These are phyloP conservation scores for Acanthosoma haemorrhoidale DNA, from an alignment of 2,888 invertebrate species.

Conservation along the genomic window DNA sequence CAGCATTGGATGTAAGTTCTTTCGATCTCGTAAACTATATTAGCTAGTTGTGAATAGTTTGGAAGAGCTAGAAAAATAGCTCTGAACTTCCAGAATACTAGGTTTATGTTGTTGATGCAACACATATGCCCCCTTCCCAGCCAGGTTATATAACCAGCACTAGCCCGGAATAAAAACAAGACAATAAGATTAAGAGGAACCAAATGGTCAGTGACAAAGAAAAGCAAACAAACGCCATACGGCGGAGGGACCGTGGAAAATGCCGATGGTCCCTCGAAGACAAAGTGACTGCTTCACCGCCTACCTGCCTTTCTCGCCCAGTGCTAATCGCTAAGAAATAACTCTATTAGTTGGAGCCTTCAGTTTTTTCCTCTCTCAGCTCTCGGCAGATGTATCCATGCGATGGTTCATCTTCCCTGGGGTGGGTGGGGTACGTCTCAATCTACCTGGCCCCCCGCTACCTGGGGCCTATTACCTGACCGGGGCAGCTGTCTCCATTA, in stretches of 20 bases:
- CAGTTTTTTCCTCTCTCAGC: neutral
- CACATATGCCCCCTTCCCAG: too few relatives aligned
- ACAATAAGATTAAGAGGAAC: neutral
- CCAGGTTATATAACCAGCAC: too few relatives aligned
- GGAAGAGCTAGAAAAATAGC: too few relatives aligned
- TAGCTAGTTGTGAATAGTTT: too few relatives aligned
- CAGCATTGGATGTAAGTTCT: too few relatives aligned
- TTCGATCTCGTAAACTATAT: too few relatives aligned
- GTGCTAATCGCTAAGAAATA: slow-evolving; percentile 3
- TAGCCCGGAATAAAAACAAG: neutral
- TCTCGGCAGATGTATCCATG: neutral
- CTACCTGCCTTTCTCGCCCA: neutral
- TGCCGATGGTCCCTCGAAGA: neutral
- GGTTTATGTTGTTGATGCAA: too few relatives aligned
- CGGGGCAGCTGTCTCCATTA: neutral
- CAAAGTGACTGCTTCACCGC: neutral
- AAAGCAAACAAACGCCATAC: neutral
- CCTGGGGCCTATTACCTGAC: neutral
- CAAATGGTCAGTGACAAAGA: neutral
- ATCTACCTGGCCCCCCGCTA: neutral
- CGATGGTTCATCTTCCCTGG: neutral
- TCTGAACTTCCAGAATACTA: too few relatives aligned
- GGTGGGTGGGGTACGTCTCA: neutral
- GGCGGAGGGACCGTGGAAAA: neutral
- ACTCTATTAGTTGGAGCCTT: slow-evolving; percentile 16